Evolutionary conservation across 2,888 invertebrate species (phyloP).

Genomic region (Folsomia manolachei): DNA sequence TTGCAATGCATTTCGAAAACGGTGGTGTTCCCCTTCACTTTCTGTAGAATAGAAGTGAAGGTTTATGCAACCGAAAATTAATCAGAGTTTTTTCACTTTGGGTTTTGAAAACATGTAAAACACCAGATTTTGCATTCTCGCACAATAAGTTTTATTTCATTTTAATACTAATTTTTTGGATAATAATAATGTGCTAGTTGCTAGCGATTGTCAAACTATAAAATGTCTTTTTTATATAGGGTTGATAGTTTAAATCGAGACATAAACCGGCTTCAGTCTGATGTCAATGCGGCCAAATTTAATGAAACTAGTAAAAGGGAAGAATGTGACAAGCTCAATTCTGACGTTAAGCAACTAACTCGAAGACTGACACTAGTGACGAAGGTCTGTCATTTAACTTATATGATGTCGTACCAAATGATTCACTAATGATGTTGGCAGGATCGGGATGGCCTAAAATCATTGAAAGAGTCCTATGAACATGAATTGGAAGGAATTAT

Average conservation of each 20-base stretch:
- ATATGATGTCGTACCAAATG: too few species aligned
- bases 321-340: conserved; percentile 27
- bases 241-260: conserved; percentile 13
- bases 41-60: conserved; percentile 10
- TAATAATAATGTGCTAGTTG: neutral
- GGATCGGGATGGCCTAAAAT: conserved; percentile 48
- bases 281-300: conserved; percentile 20
- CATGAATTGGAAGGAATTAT: conserved; percentile 44
- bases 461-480: conserved; percentile 48
- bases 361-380: conserved; percentile 36
- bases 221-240: conserved; percentile 18
- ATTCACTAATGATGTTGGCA: conserved; percentile 22
- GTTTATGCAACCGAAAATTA: conserved; percentile 34
- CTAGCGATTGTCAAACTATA: neutral
- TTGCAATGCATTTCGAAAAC: neutral
- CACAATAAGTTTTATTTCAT: too few species aligned
- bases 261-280: conserved; percentile 25
- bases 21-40: conserved; percentile 23
- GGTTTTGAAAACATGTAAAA: neutral
- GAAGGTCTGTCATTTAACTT: too few species aligned
- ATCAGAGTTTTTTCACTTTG: conserved; percentile 27
- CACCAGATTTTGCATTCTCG: neutral
- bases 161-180: neutral
- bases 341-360: conserved; percentile 38
- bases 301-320: conserved; percentile 25